Base-by-base conservation (phyloP, 1,140 invertebrate genomes). In the Drosophila malerkotliana region DNA sequence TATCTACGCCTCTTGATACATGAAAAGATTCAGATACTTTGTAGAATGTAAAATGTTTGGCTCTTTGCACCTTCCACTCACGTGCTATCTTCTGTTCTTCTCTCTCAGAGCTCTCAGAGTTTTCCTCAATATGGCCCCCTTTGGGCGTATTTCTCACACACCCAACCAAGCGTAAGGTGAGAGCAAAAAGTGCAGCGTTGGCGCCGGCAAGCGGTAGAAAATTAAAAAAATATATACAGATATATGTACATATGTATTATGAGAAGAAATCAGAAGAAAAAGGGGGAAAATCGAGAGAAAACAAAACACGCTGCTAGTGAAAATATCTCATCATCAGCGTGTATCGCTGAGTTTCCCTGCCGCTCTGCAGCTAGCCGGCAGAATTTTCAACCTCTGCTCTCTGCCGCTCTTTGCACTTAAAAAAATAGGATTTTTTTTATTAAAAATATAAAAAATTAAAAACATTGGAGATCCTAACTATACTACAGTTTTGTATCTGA, bases 221-320 rank as follows among this genome's bases (percentile, higher is more conserved):
- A 51, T 81, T 39, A 37, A 30, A 51, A 28, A 28, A 57, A 59
- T 60, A 58, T 44, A 54, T 12, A 71, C 21, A 12, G 12, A 37
- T 37, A 12, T 37, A 37, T n/a, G 34, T 12, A 4, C 10, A 4
- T 37, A 10, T 37, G 34, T 37, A 28, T 5, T 37, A 15, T 9
- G n/a, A 5, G 14, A 18, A 44, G 34, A 44, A 44, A 18, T 18
- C n/a, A 37, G 34, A 68, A 47, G 37, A 51, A 61, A 57, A 67
- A 44, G 49, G 34, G 41, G 49, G 48, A 48, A 76, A 61, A 74
- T 57, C 71, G 53, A 66, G 41, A 55, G 41, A 49, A 45, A 47
- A 73, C 41, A 71, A 62, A 71, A 82, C 75, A 56, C 64, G 72
- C 72, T 21, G 61, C 48, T 39, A 62, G 45, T 69, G 66, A 79